A percentile compares a stretch with the other conserved stretches of the same genome.
phyloP scores from a whole-genome alignment of 2,797 vertebrate genomes.

The Myotis planiceps region DNA sequence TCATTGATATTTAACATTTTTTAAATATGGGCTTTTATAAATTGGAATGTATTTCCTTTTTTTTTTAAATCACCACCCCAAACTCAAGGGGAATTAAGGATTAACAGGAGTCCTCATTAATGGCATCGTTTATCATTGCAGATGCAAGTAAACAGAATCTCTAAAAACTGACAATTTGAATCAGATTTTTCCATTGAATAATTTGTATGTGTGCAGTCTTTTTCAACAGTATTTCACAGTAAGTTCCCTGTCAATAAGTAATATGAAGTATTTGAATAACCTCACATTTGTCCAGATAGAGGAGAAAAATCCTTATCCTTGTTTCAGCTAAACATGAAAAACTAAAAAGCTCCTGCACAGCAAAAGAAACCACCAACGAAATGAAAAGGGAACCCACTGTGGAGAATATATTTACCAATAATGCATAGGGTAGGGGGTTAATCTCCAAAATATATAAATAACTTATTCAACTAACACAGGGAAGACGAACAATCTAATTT shows the following conservation, averaged over 20 bases:
- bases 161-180: not conserved
- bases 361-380: not conserved
- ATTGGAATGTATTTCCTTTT: slow-evolving; percentile 15
- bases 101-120: not conserved
- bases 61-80: not conserved
- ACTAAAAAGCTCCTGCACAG: not conserved
- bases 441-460: not conserved
- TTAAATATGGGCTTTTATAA: not conserved
- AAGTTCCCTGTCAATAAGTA: not conserved
- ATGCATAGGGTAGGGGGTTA: not conserved
- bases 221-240: not conserved
- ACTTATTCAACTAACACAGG: not conserved
- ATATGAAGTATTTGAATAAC: not conserved
- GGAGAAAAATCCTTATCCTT: not conserved
- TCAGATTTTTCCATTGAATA: not conserved
- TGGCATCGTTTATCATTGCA: not conserved
- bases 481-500: not conserved
- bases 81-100: not conserved
- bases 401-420: not conserved
- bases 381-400: not conserved
- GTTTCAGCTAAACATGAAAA: not conserved
- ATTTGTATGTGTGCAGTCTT: not conserved
- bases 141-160: not conserved
- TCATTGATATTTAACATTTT: not conserved
- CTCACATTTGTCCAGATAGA: not conserved